A percentile compares a stretch with the other conserved stretches of the same genome.
Conservation (phyloP, 2,888 invertebrate genomes). For the Scotopteryx bipunctaria region DNA sequence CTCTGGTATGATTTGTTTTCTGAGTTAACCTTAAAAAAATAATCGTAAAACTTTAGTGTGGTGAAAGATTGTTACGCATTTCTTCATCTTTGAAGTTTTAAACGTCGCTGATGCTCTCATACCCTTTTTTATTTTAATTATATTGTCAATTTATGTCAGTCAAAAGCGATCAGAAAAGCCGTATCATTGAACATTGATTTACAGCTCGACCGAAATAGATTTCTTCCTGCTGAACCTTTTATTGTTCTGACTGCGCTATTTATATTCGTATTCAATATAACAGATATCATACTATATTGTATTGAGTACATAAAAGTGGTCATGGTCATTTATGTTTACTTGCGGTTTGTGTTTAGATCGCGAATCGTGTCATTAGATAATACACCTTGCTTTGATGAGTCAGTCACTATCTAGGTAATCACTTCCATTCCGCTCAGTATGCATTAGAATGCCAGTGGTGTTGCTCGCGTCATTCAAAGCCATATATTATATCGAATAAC, state of each 20-base stretch:
- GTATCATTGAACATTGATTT: constrained; percentile 10
- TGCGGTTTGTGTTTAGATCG: constrained; percentile 54
- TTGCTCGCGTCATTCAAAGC: constrained; percentile 54
- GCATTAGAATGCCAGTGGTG: constrained; percentile 63
- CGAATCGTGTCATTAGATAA: constrained; percentile 57
- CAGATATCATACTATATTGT: background rate
- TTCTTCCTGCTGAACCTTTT: constrained; percentile 10
- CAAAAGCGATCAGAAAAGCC: constrained; percentile 1
- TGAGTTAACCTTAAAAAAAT: no score
- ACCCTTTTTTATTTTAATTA: constrained; percentile 5
- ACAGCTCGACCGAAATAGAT: constrained; percentile 20
- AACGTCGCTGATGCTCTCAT: background rate
- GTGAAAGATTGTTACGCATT: no score
- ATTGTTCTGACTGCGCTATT: constrained; percentile 12
- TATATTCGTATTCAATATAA: constrained; percentile 9
- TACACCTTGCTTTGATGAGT: constrained; percentile 71
- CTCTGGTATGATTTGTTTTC: no score
- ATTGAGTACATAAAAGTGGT: constrained; percentile 9
- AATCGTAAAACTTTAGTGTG: no score
- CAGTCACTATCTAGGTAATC: constrained; percentile 47
- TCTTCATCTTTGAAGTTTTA: no score
- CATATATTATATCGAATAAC: constrained; percentile 41
- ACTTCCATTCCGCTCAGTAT: constrained; percentile 58
- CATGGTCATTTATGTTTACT: constrained; percentile 47
- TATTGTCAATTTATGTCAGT: background rate